Evolutionary conservation across 2,797 vertebrate genomes (phyloP).

Genomic region (Acipenser ruthenus): DNA sequence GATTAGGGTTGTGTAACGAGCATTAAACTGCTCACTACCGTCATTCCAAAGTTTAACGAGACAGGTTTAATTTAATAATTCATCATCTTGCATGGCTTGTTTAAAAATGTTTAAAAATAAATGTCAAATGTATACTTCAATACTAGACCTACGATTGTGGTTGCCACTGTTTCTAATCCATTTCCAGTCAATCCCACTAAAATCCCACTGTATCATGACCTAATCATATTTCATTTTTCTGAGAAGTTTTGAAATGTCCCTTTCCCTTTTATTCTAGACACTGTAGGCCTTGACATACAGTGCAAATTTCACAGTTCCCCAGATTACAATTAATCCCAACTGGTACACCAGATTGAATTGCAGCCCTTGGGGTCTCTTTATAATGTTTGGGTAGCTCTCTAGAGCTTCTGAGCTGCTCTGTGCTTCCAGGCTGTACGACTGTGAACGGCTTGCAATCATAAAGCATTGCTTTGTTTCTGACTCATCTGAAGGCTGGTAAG

Average conservation of each 20-base stretch:
- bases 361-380: background rate
- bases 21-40: too few species aligned
- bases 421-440: background rate
- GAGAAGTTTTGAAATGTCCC: background rate
- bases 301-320: background rate
- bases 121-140: too few species aligned
- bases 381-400: background rate
- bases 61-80: too few species aligned
- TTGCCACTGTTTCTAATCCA: too few species aligned
- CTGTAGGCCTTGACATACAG: background rate
- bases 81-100: too few species aligned
- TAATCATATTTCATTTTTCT: too few species aligned
- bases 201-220: too few species aligned
- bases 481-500: background rate
- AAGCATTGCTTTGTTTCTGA: background rate
- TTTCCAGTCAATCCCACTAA: too few species aligned
- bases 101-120: too few species aligned
- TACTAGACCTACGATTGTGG: too few species aligned
- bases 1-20: background rate
- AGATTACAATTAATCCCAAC: background rate
- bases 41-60: too few species aligned
- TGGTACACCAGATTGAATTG: background rate
- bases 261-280: background rate
- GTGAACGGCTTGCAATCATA: background rate
- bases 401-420: too few species aligned